A percentile compares a stretch with the other conserved stretches of the same genome.
phyloP scores from a whole-genome alignment of 2,888 invertebrate species.

The Nemotelus pantherinus region DNA sequence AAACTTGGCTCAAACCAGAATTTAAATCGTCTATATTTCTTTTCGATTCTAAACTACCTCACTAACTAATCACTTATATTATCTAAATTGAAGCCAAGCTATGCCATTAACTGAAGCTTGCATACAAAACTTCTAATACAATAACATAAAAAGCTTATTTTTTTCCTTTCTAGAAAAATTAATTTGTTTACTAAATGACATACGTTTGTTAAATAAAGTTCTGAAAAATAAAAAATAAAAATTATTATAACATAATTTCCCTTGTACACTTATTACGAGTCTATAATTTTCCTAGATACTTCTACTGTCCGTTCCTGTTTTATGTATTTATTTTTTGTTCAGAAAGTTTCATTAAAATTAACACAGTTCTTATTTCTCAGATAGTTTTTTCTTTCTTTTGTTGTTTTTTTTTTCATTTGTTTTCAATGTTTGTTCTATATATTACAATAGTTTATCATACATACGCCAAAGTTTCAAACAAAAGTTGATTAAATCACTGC shows the following conservation, averaged over 20 bases:
- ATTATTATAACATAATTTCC: conserved; percentile 49
- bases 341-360: conserved; percentile 20
- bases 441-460: no score
- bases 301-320: conserved; percentile 23
- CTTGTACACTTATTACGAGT: conserved; percentile 47
- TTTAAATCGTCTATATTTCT: conserved; percentile 6
- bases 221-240: conserved; percentile 30
- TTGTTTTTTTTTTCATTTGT: conserved; percentile 16
- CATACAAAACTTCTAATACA: not conserved
- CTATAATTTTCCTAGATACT: conserved; percentile 28
- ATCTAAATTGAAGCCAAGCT: conserved; percentile 33
- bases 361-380: conserved; percentile 30
- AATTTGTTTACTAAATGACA: conserved; percentile 30
- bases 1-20: conserved; percentile 6
- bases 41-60: conserved; percentile 31
- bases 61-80: conserved; percentile 37
- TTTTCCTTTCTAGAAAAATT: not conserved
- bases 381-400: conserved; percentile 17
- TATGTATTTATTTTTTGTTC: conserved; percentile 34
- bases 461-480: not conserved
- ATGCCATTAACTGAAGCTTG: not conserved
- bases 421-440: not conserved
- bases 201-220: conserved; percentile 5
- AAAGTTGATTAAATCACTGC: conserved; percentile 13
- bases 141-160: conserved; percentile 25